Evolutionary conservation across 2,113 vertebrate species (phyloP), one percentile per base, ranked within the genome.

Genomic region (Corythornis cristatus): DNA sequence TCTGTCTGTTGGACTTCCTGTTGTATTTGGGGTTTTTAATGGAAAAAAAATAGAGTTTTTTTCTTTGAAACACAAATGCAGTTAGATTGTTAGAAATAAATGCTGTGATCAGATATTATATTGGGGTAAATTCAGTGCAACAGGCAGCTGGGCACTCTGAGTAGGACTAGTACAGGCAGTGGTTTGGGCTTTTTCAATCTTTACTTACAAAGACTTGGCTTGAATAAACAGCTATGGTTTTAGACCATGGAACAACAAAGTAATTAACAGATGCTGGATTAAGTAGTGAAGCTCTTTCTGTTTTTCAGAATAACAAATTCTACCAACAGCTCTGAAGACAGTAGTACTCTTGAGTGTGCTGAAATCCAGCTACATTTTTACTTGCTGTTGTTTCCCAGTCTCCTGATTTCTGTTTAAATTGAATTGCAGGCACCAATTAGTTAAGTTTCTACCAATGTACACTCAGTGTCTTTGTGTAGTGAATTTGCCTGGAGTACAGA

Each of bases 1-100:
- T 96, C 42, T 94, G 88, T 89, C 70, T 92, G 51, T 48, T 64
- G 17, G 60, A 80, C 60, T 96, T 96, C 89, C 94, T 92, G 50
- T 1, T 87, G 74, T 74, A 43, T 31, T 56, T 28, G 64, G 37
- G 17, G 17, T 8, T 56, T 84, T 77, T 56, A 35, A n/a, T 8
- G 65, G 50, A 84, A 67, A 83, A 83, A 42, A 4, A 29, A 31
- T 5, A n/a, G 18, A 12, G 5, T 33, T 35, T 22, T 83, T 80
- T 85, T 48, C 46, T 87, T 79, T 64, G n/a, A 90, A 95, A 86
- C 25, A 3, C n/a, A 58, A 91, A 73, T 62, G 26, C 13, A 57
- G 45, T 88, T 90, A 43, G 5, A 6, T 35, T 72, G 21, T 89
- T 72, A 62, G 21, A 65, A 76, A 76, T 48, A 66, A 46, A 60